Percentiles rank a stretch among this genome's conserved stretches.
These are phyloP conservation scores for Decapterus maruadsi DNA, from an alignment of 2,797 vertebrate species.

Conservation along the genomic window DNA sequence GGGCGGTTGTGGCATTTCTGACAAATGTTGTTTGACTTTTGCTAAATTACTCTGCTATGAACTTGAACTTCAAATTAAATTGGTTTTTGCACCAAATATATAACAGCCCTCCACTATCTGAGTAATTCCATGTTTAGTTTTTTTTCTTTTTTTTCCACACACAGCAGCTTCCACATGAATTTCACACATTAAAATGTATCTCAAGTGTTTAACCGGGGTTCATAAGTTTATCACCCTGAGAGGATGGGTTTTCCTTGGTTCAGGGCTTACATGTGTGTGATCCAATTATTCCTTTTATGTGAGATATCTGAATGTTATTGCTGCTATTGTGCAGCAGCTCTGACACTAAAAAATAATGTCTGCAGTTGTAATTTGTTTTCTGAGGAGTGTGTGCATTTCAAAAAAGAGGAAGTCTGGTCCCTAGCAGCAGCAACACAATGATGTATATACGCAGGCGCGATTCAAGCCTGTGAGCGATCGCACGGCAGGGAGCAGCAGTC, in stretches of 20 bases:
- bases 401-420: neutral
- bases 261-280: conserved; percentile 14
- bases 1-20: conserved; percentile 58
- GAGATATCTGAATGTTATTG: conserved; percentile 18
- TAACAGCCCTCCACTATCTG: conserved; percentile 49
- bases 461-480: conserved; percentile 14
- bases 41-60: conserved; percentile 44
- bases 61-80: conserved; percentile 43
- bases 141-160: neutral
- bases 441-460: conserved; percentile 8
- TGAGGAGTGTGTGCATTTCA: conserved; percentile 2
- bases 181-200: conserved; percentile 36
- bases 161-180: conserved; percentile 19
- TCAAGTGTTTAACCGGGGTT: conserved; percentile 41
- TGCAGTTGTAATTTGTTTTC: neutral
- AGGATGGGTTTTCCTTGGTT: conserved; percentile 15
- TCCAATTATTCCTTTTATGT: conserved; percentile 25
- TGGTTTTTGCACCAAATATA: conserved; percentile 37
- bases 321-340: conserved; percentile 1
- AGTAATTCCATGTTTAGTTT: conserved; percentile 23
- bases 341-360: neutral
- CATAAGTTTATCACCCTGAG: conserved; percentile 31
- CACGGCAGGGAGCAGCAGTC: neutral
- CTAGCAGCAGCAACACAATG: neutral
- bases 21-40: conserved; percentile 47